Base-by-base conservation (phyloP, 2,797 vertebrate species). In the Myripristis murdjan region DNA sequence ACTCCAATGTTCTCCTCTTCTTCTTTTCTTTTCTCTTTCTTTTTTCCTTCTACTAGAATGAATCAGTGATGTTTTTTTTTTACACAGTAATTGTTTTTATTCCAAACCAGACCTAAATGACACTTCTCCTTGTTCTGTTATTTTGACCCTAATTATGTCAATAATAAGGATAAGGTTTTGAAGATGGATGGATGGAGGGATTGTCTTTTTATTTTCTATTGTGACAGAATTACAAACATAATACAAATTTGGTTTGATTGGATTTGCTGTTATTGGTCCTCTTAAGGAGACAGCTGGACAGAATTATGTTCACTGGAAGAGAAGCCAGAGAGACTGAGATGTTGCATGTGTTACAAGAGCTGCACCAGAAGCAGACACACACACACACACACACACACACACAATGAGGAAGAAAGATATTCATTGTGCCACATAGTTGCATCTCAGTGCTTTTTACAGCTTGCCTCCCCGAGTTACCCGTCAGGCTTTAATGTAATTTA, bases 371-470 rank as follows among this genome's bases (percentile, higher is more conserved):
- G 31, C 10, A 6, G 54, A 11, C 59, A 48, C 59, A 62, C 57
- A 62, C 46, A 39, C 37, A 39, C 44, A 54, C 41, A 28, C 57
- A 51, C 46, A 47, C 49, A 72, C 46, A 53, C 52, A 72, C 26
- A 64, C n/a, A 79, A 55, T 22, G 5, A 59, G 51, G 64, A 87
- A 88, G 64, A 88, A 86, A 79, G 76, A 72, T 64, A 44, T 28
- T 66, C 75, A 70, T 87, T 89, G 86, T 89, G 70, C 31, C 63
- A 77, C 59, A 31, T 58, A 70, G 63, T 78, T 86, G 70, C 16
- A 73, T 56, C 53, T 73, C 46, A 14, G 58, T 73, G 65, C 59
- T 53, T 75, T 73, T 77, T 83, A 53, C 81, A 69, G 53, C 73
- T 76, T 43, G 7, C 48, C 62, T 67, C 67, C 46, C 78, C 75